Evolutionary conservation across 2,113 vertebrate species (phyloP).

Genomic region (Nerophis lumbriciformis): DNA sequence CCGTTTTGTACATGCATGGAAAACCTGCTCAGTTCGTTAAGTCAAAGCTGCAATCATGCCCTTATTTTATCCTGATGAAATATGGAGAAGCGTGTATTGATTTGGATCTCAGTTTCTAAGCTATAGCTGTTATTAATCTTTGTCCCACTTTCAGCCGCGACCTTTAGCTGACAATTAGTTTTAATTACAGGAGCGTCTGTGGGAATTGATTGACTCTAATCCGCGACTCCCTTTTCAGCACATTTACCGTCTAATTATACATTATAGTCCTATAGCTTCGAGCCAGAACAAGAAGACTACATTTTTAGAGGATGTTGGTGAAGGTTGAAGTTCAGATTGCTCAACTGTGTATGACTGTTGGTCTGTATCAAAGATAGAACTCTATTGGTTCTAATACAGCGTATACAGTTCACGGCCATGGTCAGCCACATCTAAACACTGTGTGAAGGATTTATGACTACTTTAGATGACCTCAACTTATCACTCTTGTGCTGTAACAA

Average conservation of each 20-base stretch:
- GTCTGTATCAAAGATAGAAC: not conserved
- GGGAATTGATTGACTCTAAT: conserved; percentile 51
- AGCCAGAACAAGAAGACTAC: not conserved
- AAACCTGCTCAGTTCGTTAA: conserved; percentile 29
- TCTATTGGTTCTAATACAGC: not conserved
- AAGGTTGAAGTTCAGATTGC: too few relatives aligned
- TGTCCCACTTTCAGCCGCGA: conserved; percentile 38
- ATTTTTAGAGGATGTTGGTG: not conserved
- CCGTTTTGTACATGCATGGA: not conserved
- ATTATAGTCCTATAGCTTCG: not conserved
- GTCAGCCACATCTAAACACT: too few relatives aligned
- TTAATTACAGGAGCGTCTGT: conserved; percentile 49
- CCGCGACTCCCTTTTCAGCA: not conserved
- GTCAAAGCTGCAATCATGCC: conserved; percentile 51
- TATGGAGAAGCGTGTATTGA: conserved; percentile 56
- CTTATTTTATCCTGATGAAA: conserved; percentile 57
- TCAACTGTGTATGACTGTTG: not conserved
- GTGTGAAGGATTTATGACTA: conserved; percentile 11
- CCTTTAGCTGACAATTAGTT: conserved; percentile 50
- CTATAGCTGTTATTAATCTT: conserved; percentile 48
- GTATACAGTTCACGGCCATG: not conserved
- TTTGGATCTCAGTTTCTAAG: conserved; percentile 18
- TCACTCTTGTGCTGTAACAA: conserved; percentile 29
- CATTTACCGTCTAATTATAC: conserved; percentile 2
- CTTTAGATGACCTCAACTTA: conserved; percentile 32